Evolutionary conservation across 2,797 vertebrate species (phyloP).

Genomic region (Gymnoscopelus microlampas): DNA sequence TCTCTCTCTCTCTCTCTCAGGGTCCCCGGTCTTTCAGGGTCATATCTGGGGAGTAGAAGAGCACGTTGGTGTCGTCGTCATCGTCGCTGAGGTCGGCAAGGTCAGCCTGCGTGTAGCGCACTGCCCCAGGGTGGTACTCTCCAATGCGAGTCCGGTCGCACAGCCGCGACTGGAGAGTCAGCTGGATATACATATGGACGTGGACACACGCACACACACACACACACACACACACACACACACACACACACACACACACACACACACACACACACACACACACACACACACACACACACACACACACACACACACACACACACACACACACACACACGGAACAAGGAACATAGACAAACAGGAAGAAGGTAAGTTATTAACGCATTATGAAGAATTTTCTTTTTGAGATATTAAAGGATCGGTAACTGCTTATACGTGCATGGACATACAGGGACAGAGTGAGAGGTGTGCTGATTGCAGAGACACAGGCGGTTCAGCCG

Average conservation of each 20-base stretch:
- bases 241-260: slow-evolving; percentile 8
- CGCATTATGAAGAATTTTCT: not conserved
- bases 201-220: slow-evolving; percentile 11
- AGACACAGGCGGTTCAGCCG: slow-evolving; percentile 68
- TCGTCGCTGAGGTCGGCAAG: slow-evolving; percentile 71
- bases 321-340: not conserved
- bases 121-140: slow-evolving; percentile 81
- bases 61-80: slow-evolving; percentile 79
- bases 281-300: slow-evolving; percentile 4
- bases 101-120: slow-evolving; percentile 76
- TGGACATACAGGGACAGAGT: slow-evolving; percentile 25
- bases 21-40: slow-evolving; percentile 83
- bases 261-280: slow-evolving; percentile 6
- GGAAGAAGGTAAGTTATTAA: slow-evolving; percentile 28
- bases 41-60: slow-evolving; percentile 88
- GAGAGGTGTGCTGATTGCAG: slow-evolving; percentile 69
- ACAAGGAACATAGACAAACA: not conserved
- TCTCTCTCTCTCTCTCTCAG: slow-evolving; percentile 55
- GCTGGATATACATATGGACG: slow-evolving; percentile 51
- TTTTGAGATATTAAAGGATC: slow-evolving; percentile 17
- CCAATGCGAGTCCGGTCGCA: slow-evolving; percentile 82
- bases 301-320: slow-evolving; percentile 7
- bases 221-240: slow-evolving; percentile 5
- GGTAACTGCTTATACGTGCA: slow-evolving; percentile 34
- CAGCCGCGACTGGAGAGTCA: slow-evolving; percentile 85